These are phyloP conservation scores for Drosophila buzzatii DNA, from an alignment of 2,888 invertebrate genomes.

Conservation along the genomic window DNA sequence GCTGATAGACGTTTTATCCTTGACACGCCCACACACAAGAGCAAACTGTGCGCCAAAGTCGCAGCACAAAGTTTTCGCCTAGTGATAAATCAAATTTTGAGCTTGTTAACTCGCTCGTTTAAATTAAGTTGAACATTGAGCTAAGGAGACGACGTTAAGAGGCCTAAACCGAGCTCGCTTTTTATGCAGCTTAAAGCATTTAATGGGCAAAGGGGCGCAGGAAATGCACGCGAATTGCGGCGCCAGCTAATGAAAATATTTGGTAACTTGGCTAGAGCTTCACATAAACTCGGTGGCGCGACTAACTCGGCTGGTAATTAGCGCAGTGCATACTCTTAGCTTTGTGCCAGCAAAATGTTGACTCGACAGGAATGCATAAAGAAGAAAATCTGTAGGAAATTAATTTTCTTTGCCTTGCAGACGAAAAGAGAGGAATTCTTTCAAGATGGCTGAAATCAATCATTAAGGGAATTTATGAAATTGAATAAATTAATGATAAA, in stretches of 20 bases:
- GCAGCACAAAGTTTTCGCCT: conserved; percentile 50
- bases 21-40: conserved; percentile 24
- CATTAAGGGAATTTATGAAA: no score
- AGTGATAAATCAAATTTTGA: conserved; percentile 69
- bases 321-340: conserved; percentile 5
- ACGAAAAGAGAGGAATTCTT: not conserved
- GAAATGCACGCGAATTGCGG: conserved; percentile 13
- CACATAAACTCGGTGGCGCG: conserved; percentile 1
- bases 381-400: conserved; percentile 7
- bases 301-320: conserved; percentile 44
- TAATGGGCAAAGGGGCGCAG: conserved; percentile 14
- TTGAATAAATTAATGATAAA: no score
- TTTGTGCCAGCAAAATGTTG: not conserved
- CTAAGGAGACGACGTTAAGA: conserved; percentile 6
- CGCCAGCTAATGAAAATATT: conserved; percentile 66
- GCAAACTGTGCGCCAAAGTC: conserved; percentile 42
- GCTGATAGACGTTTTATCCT: conserved; percentile 51
- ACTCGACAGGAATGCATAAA: not conserved
- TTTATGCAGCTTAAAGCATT: conserved; percentile 58
- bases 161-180: conserved; percentile 29
- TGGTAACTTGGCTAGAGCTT: conserved; percentile 24
- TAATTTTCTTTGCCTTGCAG: conserved; percentile 2
- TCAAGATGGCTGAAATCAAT: no score
- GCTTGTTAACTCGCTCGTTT: conserved; percentile 74
- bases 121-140: conserved; percentile 71